Evolutionary conservation across 2,888 invertebrate genomes (phyloP), one percentile per base, ranked within the genome.

Genomic region (Dermolepida albohirtum): DNA sequence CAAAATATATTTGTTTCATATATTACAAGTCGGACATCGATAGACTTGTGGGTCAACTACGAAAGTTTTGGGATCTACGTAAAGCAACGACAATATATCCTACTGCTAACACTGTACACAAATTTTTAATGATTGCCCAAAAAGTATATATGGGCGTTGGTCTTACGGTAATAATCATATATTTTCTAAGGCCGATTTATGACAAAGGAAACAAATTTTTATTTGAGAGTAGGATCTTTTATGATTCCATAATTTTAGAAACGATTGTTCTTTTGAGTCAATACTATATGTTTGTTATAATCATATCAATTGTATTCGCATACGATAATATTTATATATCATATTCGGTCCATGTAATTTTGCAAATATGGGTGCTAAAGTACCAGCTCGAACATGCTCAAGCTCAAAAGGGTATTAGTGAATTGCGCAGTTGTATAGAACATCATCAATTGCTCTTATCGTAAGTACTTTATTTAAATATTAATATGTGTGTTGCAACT

Each of bases 21-120:
- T 55, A 55, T 39, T 55, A 55, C n/a, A 55, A 55, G n/a, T 10
- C 54, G 5, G 40, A 40, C 16, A 55, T 55, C 5, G 54, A 55
- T 10, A 16, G 8, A 16, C 16, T 55, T 17, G 11, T 55, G 17
- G 54, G 16, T n/a, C 40, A 55, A 10, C 11, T 55, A 2, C 14
- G 10, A 11, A 11, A 40, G 12, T 55, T 55, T 10, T 55, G 54
- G 54, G 29, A n/a, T 6, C 22, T 22, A 1, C 22, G 22, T 4
- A 1, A 22, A 22, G 1, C 22, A 22, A 22, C 2, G 22, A 22
- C 22, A 22, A n/a, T 51, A 22, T 10, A 51, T 6, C 12, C 6
- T 2, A 11, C 10, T 6, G 29, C 51, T n/a, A 51, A 11, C 1
- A 27, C 12, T 11, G 6, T 40, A 1, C 40, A 55, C 29, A 55